These are phyloP conservation scores for Chydorus sphaericus DNA, from an alignment of 2,888 invertebrate genomes.

Conservation along the genomic window DNA sequence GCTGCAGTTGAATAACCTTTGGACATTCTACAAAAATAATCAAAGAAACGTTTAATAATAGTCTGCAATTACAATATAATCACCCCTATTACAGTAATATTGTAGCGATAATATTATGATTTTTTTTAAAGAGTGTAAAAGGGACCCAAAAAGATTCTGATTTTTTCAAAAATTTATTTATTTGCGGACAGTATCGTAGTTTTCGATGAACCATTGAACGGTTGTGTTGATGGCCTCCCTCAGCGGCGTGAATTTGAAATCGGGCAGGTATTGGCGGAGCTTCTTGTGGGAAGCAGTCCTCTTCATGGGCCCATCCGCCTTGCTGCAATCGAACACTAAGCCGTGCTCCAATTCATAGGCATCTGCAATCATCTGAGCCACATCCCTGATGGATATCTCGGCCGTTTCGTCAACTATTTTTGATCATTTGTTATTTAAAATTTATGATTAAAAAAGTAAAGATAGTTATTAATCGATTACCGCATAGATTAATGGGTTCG, in stretches of 20 bases:
- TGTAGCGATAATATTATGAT: too few relatives aligned
- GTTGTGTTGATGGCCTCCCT: constrained; percentile 63
- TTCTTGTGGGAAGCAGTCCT: constrained; percentile 95
- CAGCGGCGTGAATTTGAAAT: constrained; percentile 86
- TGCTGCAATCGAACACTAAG: constrained; percentile 62
- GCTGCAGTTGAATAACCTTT: too few relatives aligned
- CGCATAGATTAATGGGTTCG: constrained; percentile 88
- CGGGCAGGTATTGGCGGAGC: constrained; percentile 55
- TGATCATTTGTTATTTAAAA: too few relatives aligned
- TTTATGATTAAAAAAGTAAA: neutral
- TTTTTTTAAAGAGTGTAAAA: too few relatives aligned
- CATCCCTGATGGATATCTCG: constrained; percentile 76
- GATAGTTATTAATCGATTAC: constrained; percentile 33
- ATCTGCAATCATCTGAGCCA: constrained; percentile 69
- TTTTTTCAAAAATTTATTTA: too few relatives aligned
- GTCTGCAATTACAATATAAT: too few relatives aligned
- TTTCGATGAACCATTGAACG: constrained; percentile 74
- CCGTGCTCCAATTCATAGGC: constrained; percentile 56
- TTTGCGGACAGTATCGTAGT: constrained; percentile 57
- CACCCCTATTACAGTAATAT: too few relatives aligned
- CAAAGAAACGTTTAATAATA: too few relatives aligned
- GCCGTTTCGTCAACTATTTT: constrained; percentile 86
- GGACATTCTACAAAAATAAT: too few relatives aligned
- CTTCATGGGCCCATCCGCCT: constrained; percentile 92
- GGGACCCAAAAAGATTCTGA: too few relatives aligned